A percentile compares a stretch with the other conserved stretches of the same genome.
phyloP scores from a whole-genome alignment of 64 coral and sea anemone genomes.

The Montipora cactus region DNA sequence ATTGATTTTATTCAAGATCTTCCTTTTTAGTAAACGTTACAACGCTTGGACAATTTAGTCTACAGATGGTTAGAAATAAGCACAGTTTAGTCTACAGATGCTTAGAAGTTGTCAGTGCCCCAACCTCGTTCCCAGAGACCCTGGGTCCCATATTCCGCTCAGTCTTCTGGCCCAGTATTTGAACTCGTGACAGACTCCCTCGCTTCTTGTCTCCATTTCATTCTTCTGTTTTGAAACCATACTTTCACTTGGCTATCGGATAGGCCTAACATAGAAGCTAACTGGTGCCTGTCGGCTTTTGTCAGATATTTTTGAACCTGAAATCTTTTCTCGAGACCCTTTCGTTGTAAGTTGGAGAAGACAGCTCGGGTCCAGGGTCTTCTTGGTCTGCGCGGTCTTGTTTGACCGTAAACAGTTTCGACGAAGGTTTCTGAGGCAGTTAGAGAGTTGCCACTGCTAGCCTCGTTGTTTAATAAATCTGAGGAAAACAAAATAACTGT shows the following conservation, averaged over 20 bases:
- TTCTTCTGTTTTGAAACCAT: constrained; percentile 79
- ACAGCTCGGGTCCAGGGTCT: constrained; percentile 82
- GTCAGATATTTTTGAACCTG: constrained; percentile 79
- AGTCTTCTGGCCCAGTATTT: constrained; percentile 22
- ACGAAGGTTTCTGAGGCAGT: constrained; percentile 8
- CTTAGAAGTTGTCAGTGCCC: no score
- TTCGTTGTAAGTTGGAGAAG: constrained; percentile 67
- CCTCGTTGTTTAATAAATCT: not conserved
- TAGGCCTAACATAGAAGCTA: constrained; percentile 67
- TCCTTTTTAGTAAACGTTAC: no score
- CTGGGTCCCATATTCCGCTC: no score
- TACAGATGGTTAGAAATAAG: no score
- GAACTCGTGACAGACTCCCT: constrained; percentile 71
- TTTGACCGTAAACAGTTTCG: constrained; percentile 22
- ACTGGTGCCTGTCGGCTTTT: constrained; percentile 69
- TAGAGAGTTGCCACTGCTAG: not conserved
- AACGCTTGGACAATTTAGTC: no score
- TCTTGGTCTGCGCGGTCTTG: constrained; percentile 45
- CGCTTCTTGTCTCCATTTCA: constrained; percentile 82
- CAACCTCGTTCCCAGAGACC: no score
- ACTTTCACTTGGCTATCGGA: constrained; percentile 80
- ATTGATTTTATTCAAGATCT: no score
- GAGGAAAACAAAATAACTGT: not conserved
- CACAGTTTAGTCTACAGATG: no score
- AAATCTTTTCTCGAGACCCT: constrained; percentile 75